Conservation (phyloP, 2,797 vertebrate species). For the Pipistrellus nathusii region DNA sequence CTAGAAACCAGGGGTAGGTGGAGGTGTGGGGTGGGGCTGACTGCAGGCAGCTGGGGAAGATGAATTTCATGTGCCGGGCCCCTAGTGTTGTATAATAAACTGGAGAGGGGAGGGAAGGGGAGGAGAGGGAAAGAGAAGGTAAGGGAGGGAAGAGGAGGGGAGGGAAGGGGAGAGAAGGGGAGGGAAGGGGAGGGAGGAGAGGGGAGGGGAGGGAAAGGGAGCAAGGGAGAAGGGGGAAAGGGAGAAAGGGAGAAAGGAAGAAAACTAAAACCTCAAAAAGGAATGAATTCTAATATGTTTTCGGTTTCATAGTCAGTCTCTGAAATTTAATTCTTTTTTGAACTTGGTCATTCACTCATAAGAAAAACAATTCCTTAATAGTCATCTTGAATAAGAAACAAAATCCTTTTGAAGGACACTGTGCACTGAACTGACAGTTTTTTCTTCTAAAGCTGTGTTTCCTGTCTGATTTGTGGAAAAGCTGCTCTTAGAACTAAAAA, state of each 20-base stretch:
- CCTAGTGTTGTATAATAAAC: not conserved
- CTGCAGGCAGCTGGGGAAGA: too few relatives aligned
- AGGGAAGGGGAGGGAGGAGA: too few relatives aligned
- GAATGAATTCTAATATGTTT: not conserved
- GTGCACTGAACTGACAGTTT: not conserved
- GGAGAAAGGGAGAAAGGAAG: too few relatives aligned
- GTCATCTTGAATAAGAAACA: not conserved
- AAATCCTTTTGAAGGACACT: not conserved
- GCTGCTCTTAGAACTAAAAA: not conserved
- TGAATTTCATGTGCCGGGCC: too few relatives aligned
- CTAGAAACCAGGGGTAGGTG: too few relatives aligned
- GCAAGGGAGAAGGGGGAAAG: too few relatives aligned
- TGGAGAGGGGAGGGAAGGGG: accelerated
- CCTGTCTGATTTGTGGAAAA: slow-evolving; percentile 40
- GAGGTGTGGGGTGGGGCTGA: too few relatives aligned
- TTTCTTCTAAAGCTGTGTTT: slow-evolving; percentile 12
- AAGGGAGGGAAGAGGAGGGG: too few relatives aligned
- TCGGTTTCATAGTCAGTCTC: not conserved
- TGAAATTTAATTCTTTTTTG: not conserved
- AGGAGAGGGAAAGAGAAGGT: too few relatives aligned
- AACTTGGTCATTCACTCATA: not conserved
- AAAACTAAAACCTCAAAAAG: not conserved
- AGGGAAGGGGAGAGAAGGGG: too few relatives aligned
- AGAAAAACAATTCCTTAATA: not conserved
- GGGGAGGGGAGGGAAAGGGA: too few relatives aligned